Base-by-base conservation (phyloP, 1,140 invertebrate species). In the Drosophila ironensis region DNA sequence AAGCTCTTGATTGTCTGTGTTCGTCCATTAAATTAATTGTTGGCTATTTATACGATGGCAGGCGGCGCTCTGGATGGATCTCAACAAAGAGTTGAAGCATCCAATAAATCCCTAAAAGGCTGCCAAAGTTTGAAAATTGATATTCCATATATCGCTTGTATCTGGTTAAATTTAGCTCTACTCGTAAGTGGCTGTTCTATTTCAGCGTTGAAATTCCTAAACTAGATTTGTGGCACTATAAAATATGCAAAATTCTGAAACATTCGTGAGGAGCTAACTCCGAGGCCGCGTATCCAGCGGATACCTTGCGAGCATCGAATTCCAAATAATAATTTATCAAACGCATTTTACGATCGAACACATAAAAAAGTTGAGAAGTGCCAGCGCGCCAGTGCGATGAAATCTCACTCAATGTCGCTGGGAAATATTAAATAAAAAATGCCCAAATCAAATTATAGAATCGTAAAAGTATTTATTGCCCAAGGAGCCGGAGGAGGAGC, bases 391-490 rank as follows among this genome's bases (percentile, higher is more conserved):
- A 37, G 30, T 28, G 19, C n/a, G 47, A 28, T 40, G 37, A 51
- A 57, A 72, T 60, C 63, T 53, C 48, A 5, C 54, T 59, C 48
- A 6, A 22, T 45, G 38, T 61, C 59, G 22, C 57, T 47, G 52
- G 57, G 37, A 64, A 81, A 72, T 66, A 76, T 73, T 70, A 69
- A 73, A 82, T 73, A 71, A 72, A 54, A 77, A 61, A 88, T 84
- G 74, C 69, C 80, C 69, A 88, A 88, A 88, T 88, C 86, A 84
- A 88, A 88, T 88, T 86, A 88, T 87, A 74, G 87, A 88, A 88
- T 88, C 86, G 86, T 88, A 88, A 88, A 88, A 88, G 81, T 80
- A 88, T 88, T 88, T 88, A 88, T 86, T 72, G 51, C 82, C 44
- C 24, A 48, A 46, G 37, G 64, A 51, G 27, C 19, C 8, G 6